Conservation (phyloP, 1,140 invertebrate species). For the Gyrodactylus bullatarudis region DNA sequence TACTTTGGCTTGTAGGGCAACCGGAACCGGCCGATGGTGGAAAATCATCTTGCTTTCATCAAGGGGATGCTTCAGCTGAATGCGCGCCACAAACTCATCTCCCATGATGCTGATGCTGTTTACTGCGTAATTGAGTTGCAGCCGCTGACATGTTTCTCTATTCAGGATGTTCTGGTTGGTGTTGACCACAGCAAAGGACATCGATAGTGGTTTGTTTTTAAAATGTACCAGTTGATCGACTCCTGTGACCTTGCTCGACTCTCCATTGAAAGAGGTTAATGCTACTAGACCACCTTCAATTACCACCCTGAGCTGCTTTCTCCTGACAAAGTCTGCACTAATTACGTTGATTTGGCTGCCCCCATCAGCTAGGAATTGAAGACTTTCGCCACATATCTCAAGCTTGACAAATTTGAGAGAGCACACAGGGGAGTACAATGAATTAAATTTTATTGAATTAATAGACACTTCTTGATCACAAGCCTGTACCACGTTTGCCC, state of each 20-base stretch:
- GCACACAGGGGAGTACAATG: neutral
- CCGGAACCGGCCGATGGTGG: neutral
- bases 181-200: neutral
- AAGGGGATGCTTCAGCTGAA: neutral
- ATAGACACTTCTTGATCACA: neutral
- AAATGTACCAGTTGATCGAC: too few species aligned
- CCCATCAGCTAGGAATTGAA: neutral
- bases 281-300: too few species aligned
- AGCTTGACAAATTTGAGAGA: neutral
- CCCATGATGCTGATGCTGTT: neutral
- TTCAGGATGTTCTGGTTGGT: neutral
- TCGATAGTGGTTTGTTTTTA: neutral
- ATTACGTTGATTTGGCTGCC: neutral
- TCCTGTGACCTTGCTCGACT: too few species aligned
- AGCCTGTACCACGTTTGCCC: too few species aligned
- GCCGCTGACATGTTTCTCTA: neutral
- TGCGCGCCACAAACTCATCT: neutral
- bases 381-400: neutral
- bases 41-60: neutral
- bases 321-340: neutral
- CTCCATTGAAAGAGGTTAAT: too few species aligned
- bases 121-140: too few species aligned
- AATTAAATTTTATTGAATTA: neutral
- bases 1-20: neutral
- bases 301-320: too few species aligned